Percentiles rank a stretch among this genome's conserved stretches.
Conservation (phyloP, 2,888 invertebrate species). For the Notodonta dromedarius region DNA sequence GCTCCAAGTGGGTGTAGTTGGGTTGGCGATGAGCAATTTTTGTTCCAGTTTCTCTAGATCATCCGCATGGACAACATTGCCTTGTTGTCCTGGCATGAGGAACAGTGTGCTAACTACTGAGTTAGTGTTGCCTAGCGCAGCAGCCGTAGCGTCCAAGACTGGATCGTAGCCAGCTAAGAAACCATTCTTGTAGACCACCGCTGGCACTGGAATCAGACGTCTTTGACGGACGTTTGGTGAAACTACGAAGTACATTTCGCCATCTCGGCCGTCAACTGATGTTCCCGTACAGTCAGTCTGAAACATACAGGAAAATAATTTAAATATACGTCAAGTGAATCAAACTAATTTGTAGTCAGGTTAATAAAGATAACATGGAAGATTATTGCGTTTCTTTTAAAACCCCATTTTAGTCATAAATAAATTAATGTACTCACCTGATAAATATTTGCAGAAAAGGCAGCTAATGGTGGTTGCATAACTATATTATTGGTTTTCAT, state of each 20-base stretch:
- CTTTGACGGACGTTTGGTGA: conserved; percentile 91
- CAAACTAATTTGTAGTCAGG: too few relatives aligned
- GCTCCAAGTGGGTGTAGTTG: conserved; percentile 89
- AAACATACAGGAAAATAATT: conserved; percentile 48
- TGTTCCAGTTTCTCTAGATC: conserved; percentile 90
- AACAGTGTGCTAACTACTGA: conserved; percentile 91
- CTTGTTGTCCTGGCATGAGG: conserved; percentile 94
- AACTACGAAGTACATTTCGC: conserved; percentile 94
- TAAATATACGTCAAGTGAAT: background rate
- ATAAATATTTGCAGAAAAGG: conserved; percentile 92
- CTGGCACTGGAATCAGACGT: conserved; percentile 92
- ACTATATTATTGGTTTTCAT: conserved; percentile 89
- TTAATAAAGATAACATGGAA: background rate
- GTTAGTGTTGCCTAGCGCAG: conserved; percentile 89
- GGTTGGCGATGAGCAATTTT: conserved; percentile 86
- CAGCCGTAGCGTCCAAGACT: conserved; percentile 92
- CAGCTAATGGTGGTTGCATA: conserved; percentile 90
- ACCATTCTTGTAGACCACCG: conserved; percentile 89
- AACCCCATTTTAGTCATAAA: too few relatives aligned
- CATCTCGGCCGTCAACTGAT: conserved; percentile 91
- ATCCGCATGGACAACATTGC: conserved; percentile 91
- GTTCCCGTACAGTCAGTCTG: conserved; percentile 91
- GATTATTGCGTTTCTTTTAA: too few relatives aligned
- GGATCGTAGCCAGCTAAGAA: conserved; percentile 95
- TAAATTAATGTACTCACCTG: conserved; percentile 76